Base-by-base conservation (phyloP, 2,888 invertebrate genomes). In the Tipula unca region DNA sequence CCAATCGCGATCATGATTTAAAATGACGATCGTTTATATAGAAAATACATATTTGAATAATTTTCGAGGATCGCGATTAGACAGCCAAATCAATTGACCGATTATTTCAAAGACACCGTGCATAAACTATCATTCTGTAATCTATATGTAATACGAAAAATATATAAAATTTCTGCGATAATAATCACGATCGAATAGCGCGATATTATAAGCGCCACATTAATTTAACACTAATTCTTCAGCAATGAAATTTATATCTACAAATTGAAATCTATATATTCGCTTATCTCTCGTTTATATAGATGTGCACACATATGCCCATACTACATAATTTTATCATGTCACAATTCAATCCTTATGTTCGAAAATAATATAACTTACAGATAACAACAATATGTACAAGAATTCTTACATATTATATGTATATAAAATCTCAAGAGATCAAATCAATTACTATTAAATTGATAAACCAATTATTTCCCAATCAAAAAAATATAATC, bases 361-460 rank as follows among this genome's bases (percentile, higher is more conserved):
- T 17, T 48, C 17, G 48, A 17, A 48, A 48, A 25, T 69, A 69
- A n/a, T n/a, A n/a, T n/a, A n/a, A n/a, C n/a, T n/a, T n/a, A n/a
- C n/a, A 69, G 69, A 69, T 69, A 25, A 69, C 69, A 69, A 69
- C 69, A 20, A 25, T 1, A n/a, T 3, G 25, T 69, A 69, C 69
- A 69, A 69, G 69, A 69, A 69, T 69, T 69, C 69, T 69, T 69
- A 25, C 25, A 10, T 48, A 17, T 39, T 32, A 39, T 39, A 39
- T 10, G 39, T 10, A 10, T 39, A 10, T 14, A 48, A 48, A 69
- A 69, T 25, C 69, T 25, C 69, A 69, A 69, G 69, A 69, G 69
- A 69, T 69, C 69, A 69, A 69, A 69, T 69, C 69, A 69, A 69
- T 69, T 69, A 69, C 69, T 69, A 69, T 69, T 69, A 69, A 69